Conservation (phyloP, 2,113 vertebrate genomes). For the Anoura caudifer region DNA sequence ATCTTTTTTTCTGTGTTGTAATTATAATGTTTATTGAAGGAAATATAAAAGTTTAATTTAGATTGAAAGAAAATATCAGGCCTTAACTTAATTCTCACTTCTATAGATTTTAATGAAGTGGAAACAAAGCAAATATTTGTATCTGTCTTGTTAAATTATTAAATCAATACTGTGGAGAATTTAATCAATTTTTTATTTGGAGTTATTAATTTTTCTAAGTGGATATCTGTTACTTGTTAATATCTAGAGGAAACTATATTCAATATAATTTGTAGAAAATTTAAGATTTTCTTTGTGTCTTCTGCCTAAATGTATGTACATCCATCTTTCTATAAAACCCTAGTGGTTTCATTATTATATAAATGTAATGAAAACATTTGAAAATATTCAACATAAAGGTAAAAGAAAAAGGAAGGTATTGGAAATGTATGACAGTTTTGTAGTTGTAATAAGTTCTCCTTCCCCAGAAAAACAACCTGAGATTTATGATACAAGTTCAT, state of each 20-base stretch:
- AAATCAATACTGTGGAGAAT: background rate
- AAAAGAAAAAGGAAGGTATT: background rate
- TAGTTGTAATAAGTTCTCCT: conserved; percentile 11
- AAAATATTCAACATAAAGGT: background rate
- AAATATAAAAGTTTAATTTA: conserved; percentile 16
- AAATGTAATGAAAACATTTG: background rate
- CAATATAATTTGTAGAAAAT: background rate
- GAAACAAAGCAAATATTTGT: background rate
- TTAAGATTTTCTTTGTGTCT: background rate
- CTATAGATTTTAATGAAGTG: background rate
- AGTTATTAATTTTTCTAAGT: background rate
- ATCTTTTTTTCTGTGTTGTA: background rate
- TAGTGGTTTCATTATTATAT: background rate
- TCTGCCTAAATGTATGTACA: background rate
- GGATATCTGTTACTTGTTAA: background rate
- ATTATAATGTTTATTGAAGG: background rate
- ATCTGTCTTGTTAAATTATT: background rate
- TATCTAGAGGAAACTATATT: background rate
- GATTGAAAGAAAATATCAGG: background rate
- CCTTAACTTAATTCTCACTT: background rate
- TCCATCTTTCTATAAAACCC: background rate
- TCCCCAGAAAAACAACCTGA: conserved; percentile 33
- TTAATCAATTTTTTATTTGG: background rate
- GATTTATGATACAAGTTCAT: conserved; percentile 43
- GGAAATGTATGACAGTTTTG: background rate